Conservation (phyloP, 2,113 vertebrate species). For the Rattus norvegicus region DNA sequence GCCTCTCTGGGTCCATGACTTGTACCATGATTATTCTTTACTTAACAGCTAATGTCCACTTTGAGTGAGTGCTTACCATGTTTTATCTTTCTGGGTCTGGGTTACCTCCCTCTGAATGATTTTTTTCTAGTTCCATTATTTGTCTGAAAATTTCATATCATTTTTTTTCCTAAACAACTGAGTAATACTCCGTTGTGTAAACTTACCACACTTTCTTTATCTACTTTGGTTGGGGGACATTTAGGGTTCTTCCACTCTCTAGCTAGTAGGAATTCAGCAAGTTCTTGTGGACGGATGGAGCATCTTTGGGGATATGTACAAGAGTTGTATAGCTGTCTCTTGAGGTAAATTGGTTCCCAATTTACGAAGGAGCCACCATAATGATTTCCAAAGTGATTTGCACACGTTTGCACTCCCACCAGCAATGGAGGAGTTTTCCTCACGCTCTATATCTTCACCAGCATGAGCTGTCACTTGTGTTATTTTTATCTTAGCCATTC, state of each 20-base stretch:
- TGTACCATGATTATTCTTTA: neutral
- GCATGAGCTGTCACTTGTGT: neutral
- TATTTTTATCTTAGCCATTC: neutral
- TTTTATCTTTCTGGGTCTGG: neutral
- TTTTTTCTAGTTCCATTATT: neutral
- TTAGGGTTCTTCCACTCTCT: neutral
- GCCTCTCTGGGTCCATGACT: neutral
- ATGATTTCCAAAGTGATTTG: neutral
- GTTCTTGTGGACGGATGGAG: neutral
- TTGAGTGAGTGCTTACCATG: neutral
- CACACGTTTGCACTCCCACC: neutral
- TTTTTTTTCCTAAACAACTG: neutral
- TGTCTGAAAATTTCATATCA: neutral
- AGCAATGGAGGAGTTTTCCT: neutral
- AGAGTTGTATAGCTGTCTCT: neutral
- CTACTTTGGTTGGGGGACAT: neutral
- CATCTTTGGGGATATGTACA: neutral
- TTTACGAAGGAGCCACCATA: neutral
- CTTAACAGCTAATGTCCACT: neutral
- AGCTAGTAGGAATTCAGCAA: neutral
- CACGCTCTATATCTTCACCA: neutral
- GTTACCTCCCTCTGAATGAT: neutral
- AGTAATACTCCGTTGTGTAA: neutral
- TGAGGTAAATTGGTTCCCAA: neutral
- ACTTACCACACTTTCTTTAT: neutral